These are phyloP conservation scores for Sebastes schlegelii DNA, from an alignment of 2,113 vertebrate genomes.

Conservation along the genomic window DNA sequence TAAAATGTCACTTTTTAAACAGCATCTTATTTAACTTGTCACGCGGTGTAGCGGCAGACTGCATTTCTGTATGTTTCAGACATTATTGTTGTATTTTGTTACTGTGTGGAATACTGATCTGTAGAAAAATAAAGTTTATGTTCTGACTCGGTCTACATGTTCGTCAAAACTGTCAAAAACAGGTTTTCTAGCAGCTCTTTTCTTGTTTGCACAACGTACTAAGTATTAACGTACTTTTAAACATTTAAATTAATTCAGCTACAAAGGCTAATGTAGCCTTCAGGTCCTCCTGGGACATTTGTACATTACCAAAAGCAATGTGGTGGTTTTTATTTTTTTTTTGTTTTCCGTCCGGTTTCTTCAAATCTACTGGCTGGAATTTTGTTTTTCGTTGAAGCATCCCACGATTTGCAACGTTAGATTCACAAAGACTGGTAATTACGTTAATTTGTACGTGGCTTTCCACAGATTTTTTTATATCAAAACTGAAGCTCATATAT, in stretches of 20 bases:
- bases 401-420: background rate
- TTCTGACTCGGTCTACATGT: background rate
- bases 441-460: background rate
- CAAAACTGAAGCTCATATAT: background rate
- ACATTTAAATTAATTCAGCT: background rate
- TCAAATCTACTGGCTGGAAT: background rate
- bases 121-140: slow-evolving; percentile 36
- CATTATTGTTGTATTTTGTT: slow-evolving; percentile 11
- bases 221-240: background rate
- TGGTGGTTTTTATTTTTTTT: background rate
- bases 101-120: slow-evolving; percentile 21
- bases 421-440: background rate
- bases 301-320: too few species aligned
- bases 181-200: background rate
- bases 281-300: background rate
- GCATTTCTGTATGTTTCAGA: background rate
- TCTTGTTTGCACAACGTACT: background rate
- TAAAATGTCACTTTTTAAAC: slow-evolving; percentile 28
- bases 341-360: background rate
- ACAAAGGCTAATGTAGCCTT: background rate
- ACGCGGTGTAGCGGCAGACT: slow-evolving; percentile 1
- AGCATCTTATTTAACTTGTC: background rate
- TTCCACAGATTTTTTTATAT: background rate
- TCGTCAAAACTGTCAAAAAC: background rate
- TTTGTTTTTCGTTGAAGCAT: background rate